Conservation (phyloP, 1,140 invertebrate genomes). For the Chlorops oryzae region DNA sequence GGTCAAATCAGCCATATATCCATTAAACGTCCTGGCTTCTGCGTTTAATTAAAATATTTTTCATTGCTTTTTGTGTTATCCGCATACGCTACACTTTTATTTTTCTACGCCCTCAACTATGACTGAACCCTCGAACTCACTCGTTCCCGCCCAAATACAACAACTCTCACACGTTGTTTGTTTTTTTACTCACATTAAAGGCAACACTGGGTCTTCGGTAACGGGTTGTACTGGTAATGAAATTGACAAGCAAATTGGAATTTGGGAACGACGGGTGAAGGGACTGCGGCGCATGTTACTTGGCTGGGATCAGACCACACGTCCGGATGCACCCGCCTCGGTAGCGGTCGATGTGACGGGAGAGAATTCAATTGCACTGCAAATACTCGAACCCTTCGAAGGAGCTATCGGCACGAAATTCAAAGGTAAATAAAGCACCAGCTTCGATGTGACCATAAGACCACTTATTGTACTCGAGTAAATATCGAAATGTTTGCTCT, state of each 20-base stretch:
- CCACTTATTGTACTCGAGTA: too few relatives aligned
- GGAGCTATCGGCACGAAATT: slow-evolving; percentile 82
- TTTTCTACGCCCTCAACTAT: too few relatives aligned
- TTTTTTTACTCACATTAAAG: slow-evolving; percentile 20
- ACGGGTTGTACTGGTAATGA: slow-evolving; percentile 62
- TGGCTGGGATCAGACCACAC: slow-evolving; percentile 61
- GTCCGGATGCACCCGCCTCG: slow-evolving; percentile 70
- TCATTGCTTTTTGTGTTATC: too few relatives aligned
- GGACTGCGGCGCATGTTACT: slow-evolving; percentile 62
- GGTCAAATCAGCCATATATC: too few relatives aligned
- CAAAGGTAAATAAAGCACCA: slow-evolving; percentile 64
- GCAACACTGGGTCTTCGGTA: slow-evolving; percentile 48
- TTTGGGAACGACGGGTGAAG: slow-evolving; percentile 80
- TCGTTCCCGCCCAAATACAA: too few relatives aligned
- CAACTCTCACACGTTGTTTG: neutral
- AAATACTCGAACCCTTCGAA: slow-evolving; percentile 50
- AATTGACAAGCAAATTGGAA: slow-evolving; percentile 76
- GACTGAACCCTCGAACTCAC: too few relatives aligned
- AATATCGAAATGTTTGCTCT: too few relatives aligned
- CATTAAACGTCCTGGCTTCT: too few relatives aligned
- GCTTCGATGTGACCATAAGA: too few relatives aligned
- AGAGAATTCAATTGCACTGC: slow-evolving; percentile 66
- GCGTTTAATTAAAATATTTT: too few relatives aligned
- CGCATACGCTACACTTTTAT: too few relatives aligned
- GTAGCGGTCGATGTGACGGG: slow-evolving; percentile 79